Evolutionary conservation across 2,797 vertebrate species (phyloP).

Genomic region (Takifugu ocellatus): DNA sequence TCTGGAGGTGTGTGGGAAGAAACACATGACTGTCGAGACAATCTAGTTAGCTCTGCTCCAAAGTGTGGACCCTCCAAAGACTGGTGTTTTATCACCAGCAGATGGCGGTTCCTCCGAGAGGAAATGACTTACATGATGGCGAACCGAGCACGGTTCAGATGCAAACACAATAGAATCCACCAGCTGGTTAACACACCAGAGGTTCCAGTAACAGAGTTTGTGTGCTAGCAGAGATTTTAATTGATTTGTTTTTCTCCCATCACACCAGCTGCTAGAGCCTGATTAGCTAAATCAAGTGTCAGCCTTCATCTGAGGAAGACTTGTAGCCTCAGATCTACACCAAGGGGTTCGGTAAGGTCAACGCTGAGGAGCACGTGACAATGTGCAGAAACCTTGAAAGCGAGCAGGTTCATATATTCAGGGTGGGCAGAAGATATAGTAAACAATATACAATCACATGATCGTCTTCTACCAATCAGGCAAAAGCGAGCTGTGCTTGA

Average conservation of each 20-base stretch:
- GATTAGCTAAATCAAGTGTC: slow-evolving; percentile 48
- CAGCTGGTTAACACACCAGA: slow-evolving; percentile 59
- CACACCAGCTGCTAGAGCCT: slow-evolving; percentile 57
- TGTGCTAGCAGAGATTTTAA: too few relatives aligned
- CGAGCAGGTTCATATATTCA: too few relatives aligned
- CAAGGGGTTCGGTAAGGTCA: too few relatives aligned
- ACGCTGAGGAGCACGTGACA: too few relatives aligned
- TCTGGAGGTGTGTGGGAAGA: not conserved
- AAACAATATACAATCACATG: too few relatives aligned
- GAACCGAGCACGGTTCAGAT: slow-evolving; percentile 39
- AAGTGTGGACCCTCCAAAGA: not conserved
- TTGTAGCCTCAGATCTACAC: too few relatives aligned
- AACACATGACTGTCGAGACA: slow-evolving; percentile 16
- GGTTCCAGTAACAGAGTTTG: slow-evolving; percentile 14
- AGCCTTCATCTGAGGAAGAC: slow-evolving; percentile 5
- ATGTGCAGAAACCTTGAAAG: too few relatives aligned
- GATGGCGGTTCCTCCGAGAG: slow-evolving; percentile 48
- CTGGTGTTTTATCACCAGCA: slow-evolving; percentile 44
- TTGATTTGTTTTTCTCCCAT: slow-evolving; percentile 24
- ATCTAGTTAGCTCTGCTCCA: slow-evolving; percentile 33
- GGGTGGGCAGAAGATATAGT: too few relatives aligned
- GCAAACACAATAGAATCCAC: slow-evolving; percentile 48
- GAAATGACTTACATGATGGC: slow-evolving; percentile 47
- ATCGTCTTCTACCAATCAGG: too few relatives aligned
- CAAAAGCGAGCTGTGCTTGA: too few relatives aligned